Evolutionary conservation across 2,797 vertebrate genomes (phyloP), one percentile per base, ranked within the genome.

Genomic region (Limnodromus scolopaceus): DNA sequence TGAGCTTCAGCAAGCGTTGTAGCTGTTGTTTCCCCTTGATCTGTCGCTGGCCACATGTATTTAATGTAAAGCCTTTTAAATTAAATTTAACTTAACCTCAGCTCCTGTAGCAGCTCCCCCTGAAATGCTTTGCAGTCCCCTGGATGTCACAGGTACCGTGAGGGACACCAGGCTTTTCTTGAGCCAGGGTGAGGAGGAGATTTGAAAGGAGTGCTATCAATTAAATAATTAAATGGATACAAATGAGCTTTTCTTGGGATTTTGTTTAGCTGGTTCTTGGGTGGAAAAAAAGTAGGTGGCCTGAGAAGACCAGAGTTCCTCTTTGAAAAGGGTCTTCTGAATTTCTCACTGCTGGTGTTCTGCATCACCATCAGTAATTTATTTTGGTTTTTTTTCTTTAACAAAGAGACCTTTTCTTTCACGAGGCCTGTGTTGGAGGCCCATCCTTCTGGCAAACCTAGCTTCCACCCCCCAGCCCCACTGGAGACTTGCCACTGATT

Each of bases 201-300:
- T 80, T 78, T 70, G 39, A 66, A 77, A 93, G 69, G 72, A 74
- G n/a, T 3, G 8, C 82, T 85, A 12, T 70, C 68, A 83, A 90
- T 90, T 94, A 87, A 85, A 80, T 93, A 72, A 87, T 96, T 94
- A 92, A 94, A 70, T 75, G 28, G 84, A 92, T 81, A 81, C 84
- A 78, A 91, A 91, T 58, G 69, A 93, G 91, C 53, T 95, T 94
- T 91, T 38, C 57, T 54, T 27, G 24, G 79, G 89, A 84, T 87
- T 91, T 82, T 61, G 69, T 36, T 87, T 65, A 87, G 78, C 78
- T 89, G 32, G 39, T 34, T 41, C 49, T 83, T 41, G 53, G 34
- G 17, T 71, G 32, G 11, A 41, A 54, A 45, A 80, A 48, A 53
- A 24, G 43, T 10, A 76, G 70, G 54, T 63, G 75, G 16, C 84